A percentile compares a stretch with the other conserved stretches of the same genome.
Conservation (phyloP, 2,113 vertebrate species). For the Callipepla californica region DNA sequence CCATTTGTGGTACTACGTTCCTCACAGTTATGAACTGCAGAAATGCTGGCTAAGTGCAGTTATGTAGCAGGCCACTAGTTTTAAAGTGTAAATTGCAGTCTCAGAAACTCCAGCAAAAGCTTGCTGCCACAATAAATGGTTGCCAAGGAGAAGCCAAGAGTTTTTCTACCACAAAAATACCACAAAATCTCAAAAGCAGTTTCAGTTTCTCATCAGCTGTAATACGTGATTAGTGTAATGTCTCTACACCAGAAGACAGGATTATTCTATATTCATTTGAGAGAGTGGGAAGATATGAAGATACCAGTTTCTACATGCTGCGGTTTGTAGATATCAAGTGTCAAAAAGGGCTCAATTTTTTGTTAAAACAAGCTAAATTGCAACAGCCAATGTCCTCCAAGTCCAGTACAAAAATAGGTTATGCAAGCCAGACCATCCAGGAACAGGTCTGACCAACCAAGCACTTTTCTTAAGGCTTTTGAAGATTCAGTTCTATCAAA, state of each 20-base stretch:
- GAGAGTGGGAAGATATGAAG: constrained; percentile 52
- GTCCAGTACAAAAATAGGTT: constrained; percentile 52
- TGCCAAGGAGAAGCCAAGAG: constrained; percentile 83
- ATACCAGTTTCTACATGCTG: constrained; percentile 54
- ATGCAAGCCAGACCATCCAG: constrained; percentile 25
- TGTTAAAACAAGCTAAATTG: constrained; percentile 61
- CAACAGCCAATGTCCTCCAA: constrained; percentile 61
- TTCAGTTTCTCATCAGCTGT: constrained; percentile 77
- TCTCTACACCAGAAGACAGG: constrained; percentile 69
- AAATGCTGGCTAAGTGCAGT: constrained; percentile 95
- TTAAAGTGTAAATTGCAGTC: constrained; percentile 83
- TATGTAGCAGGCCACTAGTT: constrained; percentile 88
- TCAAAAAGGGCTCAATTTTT: constrained; percentile 54
- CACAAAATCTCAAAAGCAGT: constrained; percentile 82
- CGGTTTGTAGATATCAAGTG: constrained; percentile 25
- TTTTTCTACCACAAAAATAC: constrained; percentile 82
- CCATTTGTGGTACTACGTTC: constrained; percentile 99
- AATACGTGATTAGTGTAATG: constrained; percentile 66
- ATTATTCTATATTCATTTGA: constrained; percentile 48
- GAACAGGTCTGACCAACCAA: constrained; percentile 48
- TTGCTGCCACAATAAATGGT: constrained; percentile 80
- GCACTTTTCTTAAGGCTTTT: constrained; percentile 36
- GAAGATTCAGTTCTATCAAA: constrained; percentile 12
- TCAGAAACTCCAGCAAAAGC: constrained; percentile 82
- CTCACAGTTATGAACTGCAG: constrained; percentile 99